phyloP scores from a whole-genome alignment of 2,113 vertebrate genomes.

The Thalassarche chlororhynchos region DNA sequence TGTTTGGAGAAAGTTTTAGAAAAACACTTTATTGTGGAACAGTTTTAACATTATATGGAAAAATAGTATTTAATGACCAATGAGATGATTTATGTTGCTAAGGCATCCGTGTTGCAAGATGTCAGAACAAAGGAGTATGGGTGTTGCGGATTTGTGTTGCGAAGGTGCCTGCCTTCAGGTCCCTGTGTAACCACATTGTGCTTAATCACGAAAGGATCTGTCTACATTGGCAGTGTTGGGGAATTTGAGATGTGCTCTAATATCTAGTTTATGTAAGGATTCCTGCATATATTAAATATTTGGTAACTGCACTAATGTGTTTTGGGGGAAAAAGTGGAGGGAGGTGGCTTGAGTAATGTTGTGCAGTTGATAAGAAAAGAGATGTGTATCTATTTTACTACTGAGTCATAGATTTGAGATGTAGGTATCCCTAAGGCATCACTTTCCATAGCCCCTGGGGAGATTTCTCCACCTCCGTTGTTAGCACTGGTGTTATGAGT shows the following conservation, averaged over 20 bases:
- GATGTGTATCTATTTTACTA: background rate
- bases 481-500: background rate
- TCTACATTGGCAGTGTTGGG: background rate
- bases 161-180: background rate
- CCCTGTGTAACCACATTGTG: fast-evolving
- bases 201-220: background rate
- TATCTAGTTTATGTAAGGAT: background rate
- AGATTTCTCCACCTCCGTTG: background rate
- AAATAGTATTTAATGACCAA: background rate
- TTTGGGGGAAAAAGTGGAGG: background rate
- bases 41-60: background rate
- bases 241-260: background rate
- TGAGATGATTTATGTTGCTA: background rate
- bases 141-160: background rate
- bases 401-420: background rate
- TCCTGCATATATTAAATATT: background rate
- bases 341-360: background rate
- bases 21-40: background rate
- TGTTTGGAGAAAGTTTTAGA: background rate
- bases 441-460: background rate
- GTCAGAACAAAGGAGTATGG: background rate
- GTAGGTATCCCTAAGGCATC: background rate
- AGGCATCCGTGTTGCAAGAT: background rate
- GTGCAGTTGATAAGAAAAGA: background rate
- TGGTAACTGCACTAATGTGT: background rate